phyloP scores from a whole-genome alignment of 2,888 invertebrate genomes.

The Catocala sponsa region DNA sequence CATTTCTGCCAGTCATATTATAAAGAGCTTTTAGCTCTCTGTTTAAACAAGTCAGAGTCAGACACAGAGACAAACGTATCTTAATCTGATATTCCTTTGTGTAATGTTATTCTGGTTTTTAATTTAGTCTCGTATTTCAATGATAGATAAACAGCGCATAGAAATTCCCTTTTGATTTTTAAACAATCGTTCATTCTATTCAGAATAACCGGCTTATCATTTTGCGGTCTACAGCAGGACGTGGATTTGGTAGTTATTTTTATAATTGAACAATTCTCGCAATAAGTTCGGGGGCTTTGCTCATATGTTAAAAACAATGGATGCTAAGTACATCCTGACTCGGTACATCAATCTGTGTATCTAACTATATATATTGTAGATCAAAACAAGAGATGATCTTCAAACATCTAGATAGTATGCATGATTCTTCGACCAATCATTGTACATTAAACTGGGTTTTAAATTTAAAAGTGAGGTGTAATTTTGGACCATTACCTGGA shows the following conservation, averaged over 20 bases:
- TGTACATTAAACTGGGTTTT: conserved; percentile 12
- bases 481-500: conserved; percentile 52
- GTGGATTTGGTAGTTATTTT: no score
- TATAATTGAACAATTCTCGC: no score
- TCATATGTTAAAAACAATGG: not conserved
- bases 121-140: not conserved
- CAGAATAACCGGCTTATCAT: not conserved
- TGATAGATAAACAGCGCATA: no score
- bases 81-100: conserved; percentile 12
- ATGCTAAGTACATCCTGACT: no score
- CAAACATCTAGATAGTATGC: not conserved
- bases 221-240: no score
- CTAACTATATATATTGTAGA: no score
- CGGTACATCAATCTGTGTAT: no score
- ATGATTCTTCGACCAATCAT: conserved; percentile 14
- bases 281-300: no score
- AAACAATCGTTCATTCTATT: not conserved
- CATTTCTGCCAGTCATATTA: conserved; percentile 8
- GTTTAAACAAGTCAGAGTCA: conserved; percentile 11
- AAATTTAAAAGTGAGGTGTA: conserved; percentile 38
- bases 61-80: conserved; percentile 17
- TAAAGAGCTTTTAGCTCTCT: conserved; percentile 11
- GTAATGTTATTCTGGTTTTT: conserved; percentile 1
- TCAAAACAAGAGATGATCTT: not conserved
- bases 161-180: no score